Conservation (phyloP, 2,113 vertebrate genomes). For the Pao palembangensis region DNA sequence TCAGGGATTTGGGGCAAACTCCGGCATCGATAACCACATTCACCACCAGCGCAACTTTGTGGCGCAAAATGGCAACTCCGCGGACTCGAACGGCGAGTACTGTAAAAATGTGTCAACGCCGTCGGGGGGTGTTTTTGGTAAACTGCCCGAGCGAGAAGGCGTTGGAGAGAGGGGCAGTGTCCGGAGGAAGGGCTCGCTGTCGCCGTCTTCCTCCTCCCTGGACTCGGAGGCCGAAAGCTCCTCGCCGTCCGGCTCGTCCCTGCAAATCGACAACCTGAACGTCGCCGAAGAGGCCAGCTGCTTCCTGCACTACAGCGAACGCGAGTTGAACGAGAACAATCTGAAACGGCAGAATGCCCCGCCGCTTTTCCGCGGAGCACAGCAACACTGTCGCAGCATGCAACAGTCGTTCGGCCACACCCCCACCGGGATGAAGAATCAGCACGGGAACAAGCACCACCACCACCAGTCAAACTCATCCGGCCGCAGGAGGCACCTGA, state of each 20-base stretch:
- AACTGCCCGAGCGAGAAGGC: conserved; percentile 50
- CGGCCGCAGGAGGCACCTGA: conserved; percentile 89
- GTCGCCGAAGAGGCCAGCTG: conserved; percentile 51
- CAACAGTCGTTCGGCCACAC: conserved; percentile 68
- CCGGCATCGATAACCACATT: conserved; percentile 66
- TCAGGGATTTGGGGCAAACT: conserved; percentile 78
- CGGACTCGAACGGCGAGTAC: conserved; percentile 77
- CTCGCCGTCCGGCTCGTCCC: conserved; percentile 56
- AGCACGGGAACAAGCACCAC: conserved; percentile 67
- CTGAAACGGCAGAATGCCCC: conserved; percentile 41
- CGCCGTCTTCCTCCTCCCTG: conserved; percentile 68
- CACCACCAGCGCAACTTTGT: conserved; percentile 69
- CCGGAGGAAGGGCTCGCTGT: conserved; percentile 67
- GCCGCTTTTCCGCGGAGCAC: conserved; percentile 38
- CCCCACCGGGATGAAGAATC: conserved; percentile 58
- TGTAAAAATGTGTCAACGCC: conserved; percentile 41
- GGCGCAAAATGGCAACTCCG: conserved; percentile 64
- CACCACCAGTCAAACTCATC: conserved; percentile 47
- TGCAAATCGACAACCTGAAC: conserved; percentile 65
- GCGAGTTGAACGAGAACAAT: conserved; percentile 54
- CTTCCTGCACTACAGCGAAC: conserved; percentile 57
- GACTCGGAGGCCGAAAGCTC: conserved; percentile 72
- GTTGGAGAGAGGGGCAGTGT: conserved; percentile 47
- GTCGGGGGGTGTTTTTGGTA: conserved; percentile 54
- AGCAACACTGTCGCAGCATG: conserved; percentile 67